Evolutionary conservation across 2,888 invertebrate genomes (phyloP).

Genomic region (Ectropis crepuscularia): DNA sequence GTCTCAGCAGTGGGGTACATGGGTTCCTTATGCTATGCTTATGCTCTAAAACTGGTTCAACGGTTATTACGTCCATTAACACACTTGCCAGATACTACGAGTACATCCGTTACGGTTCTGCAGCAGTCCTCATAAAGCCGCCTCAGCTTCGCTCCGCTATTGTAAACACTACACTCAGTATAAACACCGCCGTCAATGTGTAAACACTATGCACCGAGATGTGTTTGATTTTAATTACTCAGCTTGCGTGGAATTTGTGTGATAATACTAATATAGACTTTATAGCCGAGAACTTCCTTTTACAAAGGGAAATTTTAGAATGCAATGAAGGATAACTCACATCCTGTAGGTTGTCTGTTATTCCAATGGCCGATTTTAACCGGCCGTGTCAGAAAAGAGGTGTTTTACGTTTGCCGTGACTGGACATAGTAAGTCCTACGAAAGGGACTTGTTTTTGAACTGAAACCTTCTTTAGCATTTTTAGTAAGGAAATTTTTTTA

Average conservation of each 20-base stretch:
- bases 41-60: too few relatives aligned
- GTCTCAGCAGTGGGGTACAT: too few relatives aligned
- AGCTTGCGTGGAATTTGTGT: constrained; percentile 2
- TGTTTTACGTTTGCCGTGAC: too few relatives aligned
- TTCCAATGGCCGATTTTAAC: background rate
- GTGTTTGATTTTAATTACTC: constrained; percentile 21
- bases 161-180: constrained; percentile 15
- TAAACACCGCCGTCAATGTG: constrained; percentile 11
- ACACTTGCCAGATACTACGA: constrained; percentile 11
- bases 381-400: too few relatives aligned
- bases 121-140: constrained; percentile 8
- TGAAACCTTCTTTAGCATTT: too few relatives aligned
- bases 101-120: background rate
- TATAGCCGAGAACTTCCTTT: background rate
- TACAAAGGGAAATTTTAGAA: background rate
- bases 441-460: too few relatives aligned
- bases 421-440: too few relatives aligned
- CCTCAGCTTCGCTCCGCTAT: constrained; percentile 11
- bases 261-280: constrained; percentile 10
- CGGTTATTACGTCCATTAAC: constrained; percentile 6
- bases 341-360: background rate
- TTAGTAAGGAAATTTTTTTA: too few relatives aligned
- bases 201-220: constrained; percentile 15
- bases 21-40: too few relatives aligned
- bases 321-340: background rate